Conservation (phyloP, 2,797 vertebrate species). For the Carapus acus region DNA sequence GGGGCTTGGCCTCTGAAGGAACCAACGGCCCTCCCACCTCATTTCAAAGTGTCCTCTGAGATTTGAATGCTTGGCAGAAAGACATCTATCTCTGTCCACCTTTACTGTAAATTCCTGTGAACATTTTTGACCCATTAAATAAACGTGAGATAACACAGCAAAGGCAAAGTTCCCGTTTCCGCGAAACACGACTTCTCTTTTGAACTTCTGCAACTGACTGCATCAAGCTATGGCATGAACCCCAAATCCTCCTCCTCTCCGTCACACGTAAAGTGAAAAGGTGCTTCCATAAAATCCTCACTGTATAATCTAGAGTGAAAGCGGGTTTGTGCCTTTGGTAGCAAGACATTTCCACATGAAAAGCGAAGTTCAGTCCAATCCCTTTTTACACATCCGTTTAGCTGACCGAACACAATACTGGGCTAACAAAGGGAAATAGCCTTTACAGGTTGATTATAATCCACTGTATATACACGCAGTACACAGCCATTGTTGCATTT, state of each 20-base stretch:
- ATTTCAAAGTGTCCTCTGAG: slow-evolving; percentile 53
- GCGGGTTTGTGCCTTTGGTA: slow-evolving; percentile 61
- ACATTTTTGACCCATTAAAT: slow-evolving; percentile 20
- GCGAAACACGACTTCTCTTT: slow-evolving; percentile 8
- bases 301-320: slow-evolving; percentile 60
- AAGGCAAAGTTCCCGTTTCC: slow-evolving; percentile 27
- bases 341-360: slow-evolving; percentile 73
- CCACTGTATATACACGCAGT: slow-evolving; percentile 50
- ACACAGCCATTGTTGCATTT: slow-evolving; percentile 46
- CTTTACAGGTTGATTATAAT: slow-evolving; percentile 55
- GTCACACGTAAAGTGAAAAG: slow-evolving; percentile 24
- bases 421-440: slow-evolving; percentile 61
- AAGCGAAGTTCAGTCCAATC: slow-evolving; percentile 68
- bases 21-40: slow-evolving; percentile 47
- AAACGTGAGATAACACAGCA: slow-evolving; percentile 27
- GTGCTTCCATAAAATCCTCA: slow-evolving; percentile 44
- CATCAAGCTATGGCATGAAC: slow-evolving; percentile 21
- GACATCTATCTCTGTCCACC: slow-evolving; percentile 48
- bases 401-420: slow-evolving; percentile 59
- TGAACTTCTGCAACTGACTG: slow-evolving; percentile 15
- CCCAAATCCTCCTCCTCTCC: slow-evolving; percentile 24
- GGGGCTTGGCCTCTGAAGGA: slow-evolving; percentile 40
- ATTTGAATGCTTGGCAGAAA: slow-evolving; percentile 43
- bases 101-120: slow-evolving; percentile 37
- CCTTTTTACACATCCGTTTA: slow-evolving; percentile 66